These are phyloP conservation scores for Hydraecia micacea DNA, from an alignment of 2,888 invertebrate species.

Conservation along the genomic window DNA sequence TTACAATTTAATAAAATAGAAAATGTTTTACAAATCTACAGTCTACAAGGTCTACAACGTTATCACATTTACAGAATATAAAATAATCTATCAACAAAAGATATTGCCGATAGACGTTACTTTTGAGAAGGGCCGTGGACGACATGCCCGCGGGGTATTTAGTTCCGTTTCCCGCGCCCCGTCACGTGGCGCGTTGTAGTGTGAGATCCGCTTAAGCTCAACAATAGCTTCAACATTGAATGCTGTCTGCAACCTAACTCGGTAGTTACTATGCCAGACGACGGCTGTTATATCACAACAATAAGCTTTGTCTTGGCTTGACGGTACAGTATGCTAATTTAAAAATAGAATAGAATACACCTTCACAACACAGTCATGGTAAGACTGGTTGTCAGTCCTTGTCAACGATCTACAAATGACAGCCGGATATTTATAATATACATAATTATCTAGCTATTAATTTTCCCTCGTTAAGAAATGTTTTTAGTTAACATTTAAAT, in stretches of 20 bases:
- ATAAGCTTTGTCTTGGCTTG: conserved; percentile 3
- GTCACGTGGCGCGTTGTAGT: neutral
- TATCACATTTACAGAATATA: too few species aligned
- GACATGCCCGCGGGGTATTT: neutral
- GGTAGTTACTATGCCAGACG: conserved; percentile 7
- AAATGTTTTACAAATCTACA: too few species aligned
- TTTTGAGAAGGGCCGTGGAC: neutral
- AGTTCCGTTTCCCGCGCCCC: neutral
- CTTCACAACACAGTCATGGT: too few species aligned
- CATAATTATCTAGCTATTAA: too few species aligned
- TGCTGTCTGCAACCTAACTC: neutral
- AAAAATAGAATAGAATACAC: too few species aligned
- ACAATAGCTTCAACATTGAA: neutral
- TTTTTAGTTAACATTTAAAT: too few species aligned
- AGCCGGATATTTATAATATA: too few species aligned
- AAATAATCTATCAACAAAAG: neutral
- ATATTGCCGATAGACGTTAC: neutral
- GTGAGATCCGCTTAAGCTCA: neutral
- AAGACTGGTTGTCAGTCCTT: too few species aligned
- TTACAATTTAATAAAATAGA: too few species aligned
- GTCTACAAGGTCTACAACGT: too few species aligned
- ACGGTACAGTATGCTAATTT: neutral
- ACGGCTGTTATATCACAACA: conserved; percentile 5
- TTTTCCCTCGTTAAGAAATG: neutral
- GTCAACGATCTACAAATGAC: too few species aligned